Evolutionary conservation across 2,888 invertebrate genomes (phyloP).

Genomic region (Pterostichus niger): DNA sequence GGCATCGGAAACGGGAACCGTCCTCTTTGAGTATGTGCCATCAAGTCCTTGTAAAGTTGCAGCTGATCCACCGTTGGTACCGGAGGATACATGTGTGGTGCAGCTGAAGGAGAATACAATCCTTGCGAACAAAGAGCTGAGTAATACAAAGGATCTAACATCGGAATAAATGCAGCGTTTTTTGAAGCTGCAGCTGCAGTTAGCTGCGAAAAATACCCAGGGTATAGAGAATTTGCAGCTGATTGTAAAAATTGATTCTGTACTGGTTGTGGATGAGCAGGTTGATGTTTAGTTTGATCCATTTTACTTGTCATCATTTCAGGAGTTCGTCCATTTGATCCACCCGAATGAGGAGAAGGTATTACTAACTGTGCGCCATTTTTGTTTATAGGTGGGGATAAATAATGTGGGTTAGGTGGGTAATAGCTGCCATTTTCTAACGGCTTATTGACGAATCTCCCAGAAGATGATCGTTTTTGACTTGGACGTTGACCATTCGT

Average conservation of each 20-base stretch:
- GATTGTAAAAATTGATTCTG: conserved; percentile 69
- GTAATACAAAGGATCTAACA: conserved; percentile 77
- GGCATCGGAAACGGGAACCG: conserved; percentile 73
- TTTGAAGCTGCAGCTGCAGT: conserved; percentile 58
- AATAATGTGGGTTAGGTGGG: conserved; percentile 8
- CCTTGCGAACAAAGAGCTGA: conserved; percentile 76
- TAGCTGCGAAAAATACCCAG: conserved; percentile 71
- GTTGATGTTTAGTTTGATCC: conserved; percentile 6
- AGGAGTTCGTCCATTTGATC: conserved; percentile 29
- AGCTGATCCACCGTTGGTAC: conserved; percentile 78
- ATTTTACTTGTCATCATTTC: conserved; percentile 2
- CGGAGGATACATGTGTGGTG: conserved; percentile 75
- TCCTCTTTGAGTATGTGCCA: conserved; percentile 74
- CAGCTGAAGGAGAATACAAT: conserved; percentile 75
- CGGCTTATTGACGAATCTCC: conserved; percentile 73
- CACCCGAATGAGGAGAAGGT: conserved; percentile 59
- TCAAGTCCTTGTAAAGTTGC: conserved; percentile 80
- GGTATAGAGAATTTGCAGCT: conserved; percentile 73
- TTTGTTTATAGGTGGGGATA: conserved; percentile 20
- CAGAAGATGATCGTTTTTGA: conserved; percentile 80
- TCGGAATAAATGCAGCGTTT: conserved; percentile 72
- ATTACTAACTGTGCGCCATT: conserved; percentile 63
- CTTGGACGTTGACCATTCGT: conserved; percentile 71
- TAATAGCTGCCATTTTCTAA: conserved; percentile 70
- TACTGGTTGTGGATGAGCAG: conserved; percentile 66